Conservation (phyloP, 2,113 vertebrate genomes). For the Psammodynastes pulverulentus region DNA sequence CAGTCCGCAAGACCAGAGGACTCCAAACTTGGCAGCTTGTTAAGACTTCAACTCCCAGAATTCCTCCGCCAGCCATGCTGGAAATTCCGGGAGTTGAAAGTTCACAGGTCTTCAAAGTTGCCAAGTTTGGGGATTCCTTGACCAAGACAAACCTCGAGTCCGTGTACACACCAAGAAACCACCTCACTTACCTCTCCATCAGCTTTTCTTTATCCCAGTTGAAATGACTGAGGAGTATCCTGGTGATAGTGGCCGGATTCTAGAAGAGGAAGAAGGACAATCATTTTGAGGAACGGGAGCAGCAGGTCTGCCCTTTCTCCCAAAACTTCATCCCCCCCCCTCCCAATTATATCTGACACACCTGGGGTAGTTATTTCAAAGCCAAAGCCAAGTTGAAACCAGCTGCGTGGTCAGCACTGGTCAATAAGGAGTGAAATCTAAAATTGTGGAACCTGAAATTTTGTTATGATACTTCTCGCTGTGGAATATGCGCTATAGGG, state of each 20-base stretch:
- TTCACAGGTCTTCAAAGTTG: too few relatives aligned
- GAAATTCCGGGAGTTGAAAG: too few relatives aligned
- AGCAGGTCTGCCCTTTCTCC: not conserved
- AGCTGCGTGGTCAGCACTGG: not conserved
- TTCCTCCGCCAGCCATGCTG: too few relatives aligned
- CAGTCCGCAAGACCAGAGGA: not conserved
- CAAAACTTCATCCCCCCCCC: not conserved
- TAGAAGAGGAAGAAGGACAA: slow-evolving; percentile 61
- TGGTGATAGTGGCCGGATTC: slow-evolving; percentile 98
- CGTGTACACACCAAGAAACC: not conserved
- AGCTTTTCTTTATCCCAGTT: slow-evolving; percentile 99
- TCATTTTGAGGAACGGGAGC: not conserved
- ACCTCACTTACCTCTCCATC: slow-evolving; percentile 90
- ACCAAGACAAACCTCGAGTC: not conserved
- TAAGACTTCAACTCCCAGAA: too few relatives aligned
- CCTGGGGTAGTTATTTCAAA: not conserved
- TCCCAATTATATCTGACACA: not conserved
- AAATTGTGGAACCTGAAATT: not conserved
- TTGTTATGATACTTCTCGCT: not conserved
- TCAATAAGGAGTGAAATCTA: not conserved
- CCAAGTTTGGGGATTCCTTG: too few relatives aligned
- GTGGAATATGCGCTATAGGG: not conserved
- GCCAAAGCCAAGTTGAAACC: not conserved
- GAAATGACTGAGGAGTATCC: slow-evolving; percentile 99
- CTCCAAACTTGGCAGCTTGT: too few relatives aligned